Evolutionary conservation across 2,888 invertebrate genomes (phyloP), one percentile per base, ranked within the genome.

Genomic region (Clistopyga incitator): DNA sequence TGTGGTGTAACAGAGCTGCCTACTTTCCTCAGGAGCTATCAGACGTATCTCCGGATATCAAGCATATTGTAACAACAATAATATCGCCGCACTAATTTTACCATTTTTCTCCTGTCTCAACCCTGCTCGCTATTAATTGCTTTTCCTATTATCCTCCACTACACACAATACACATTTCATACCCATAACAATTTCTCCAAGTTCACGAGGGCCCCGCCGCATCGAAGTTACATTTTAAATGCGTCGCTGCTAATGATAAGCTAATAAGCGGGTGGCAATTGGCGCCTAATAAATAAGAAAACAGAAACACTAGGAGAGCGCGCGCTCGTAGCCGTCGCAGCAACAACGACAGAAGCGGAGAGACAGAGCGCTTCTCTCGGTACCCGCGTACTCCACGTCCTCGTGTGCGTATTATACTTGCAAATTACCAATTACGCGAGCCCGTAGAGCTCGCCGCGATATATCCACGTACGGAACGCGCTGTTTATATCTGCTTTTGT

Each of bases 341-440:
- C 56, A 4, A 23, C 23, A 54, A 38, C 68, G 81, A 52, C 78
- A 78, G 45, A 13, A 45, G 45, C 3, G 8, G 42, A 1, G 10
- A 10, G 15, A 15, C 15, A 45, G 2, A 13, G 45, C 78, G 79
- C 64, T 47, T n/a, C 59, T 13, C 56, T 45, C 76, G n/a, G n/a
- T 4, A 18, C 4, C 11, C 42, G 38, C 54, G 64, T n/a, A 64
- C 47, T 71, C 18, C 38, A 29, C 47, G 45, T 56, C 59, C 25
- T 70, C 70, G 38, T 68, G 61, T 50, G 52, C 38, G 18, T 85
- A 91, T 91, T 91, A 91, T 90, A 91, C 90, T 91, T 91, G 91
- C 90, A 91, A 90, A 92, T 92, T 85, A 84, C 85, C 89, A 92
- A 91, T 92, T 91, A 91, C 86, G 84, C 79, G 85, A 84, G 52